Base-by-base conservation (phyloP, 2,888 invertebrate species). In the Melipona beecheii region DNA sequence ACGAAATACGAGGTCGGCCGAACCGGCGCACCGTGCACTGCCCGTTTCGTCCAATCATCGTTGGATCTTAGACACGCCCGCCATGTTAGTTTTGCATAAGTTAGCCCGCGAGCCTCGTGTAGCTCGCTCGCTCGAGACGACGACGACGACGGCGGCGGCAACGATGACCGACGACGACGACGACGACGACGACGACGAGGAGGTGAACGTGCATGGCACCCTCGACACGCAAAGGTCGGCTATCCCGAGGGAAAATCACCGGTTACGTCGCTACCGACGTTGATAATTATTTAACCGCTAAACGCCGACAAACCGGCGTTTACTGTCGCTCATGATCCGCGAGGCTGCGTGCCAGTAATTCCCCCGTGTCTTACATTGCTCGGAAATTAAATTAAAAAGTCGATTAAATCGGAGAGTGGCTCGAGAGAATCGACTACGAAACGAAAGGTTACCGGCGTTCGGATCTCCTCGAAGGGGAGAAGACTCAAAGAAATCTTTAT, bases 1-100 rank as follows among this genome's bases (percentile, higher is more conserved):
- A 93, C 92, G 89, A 93, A 93, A 93, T 93, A 92, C 92, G 92
- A 92, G 91, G 92, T 92, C 91, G 90, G 86, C 78, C 88, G 84
- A 82, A 86, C 83, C 86, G 77, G 62, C 73, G 75, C 77, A 85
- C 86, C 81, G 89, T 75, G 78, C 85, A 83, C 84, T 84, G 87
- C 84, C 88, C 83, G 89, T 86, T 92, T 91, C 91, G 91, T 87
- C 92, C 92, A 91, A 93, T 93, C 93, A 92, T 93, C 92, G 27
- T 64, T 64, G 31, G 19, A 64, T 64, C 64, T 88, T 85, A 89
- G 93, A 92, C 92, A 93, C 93, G 91, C 92, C 92, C 91, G 92
- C 89, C 90, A 91, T 92, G 90, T 93, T 91, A 91, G 90, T 83
- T 92, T 91, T 93, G 92, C 91, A 92, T 92, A 91, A 89, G 89